A percentile compares a stretch with the other conserved stretches of the same genome.
Conservation (phyloP, 2,888 invertebrate species). For the Kuschelorhynchus macadamiae region DNA sequence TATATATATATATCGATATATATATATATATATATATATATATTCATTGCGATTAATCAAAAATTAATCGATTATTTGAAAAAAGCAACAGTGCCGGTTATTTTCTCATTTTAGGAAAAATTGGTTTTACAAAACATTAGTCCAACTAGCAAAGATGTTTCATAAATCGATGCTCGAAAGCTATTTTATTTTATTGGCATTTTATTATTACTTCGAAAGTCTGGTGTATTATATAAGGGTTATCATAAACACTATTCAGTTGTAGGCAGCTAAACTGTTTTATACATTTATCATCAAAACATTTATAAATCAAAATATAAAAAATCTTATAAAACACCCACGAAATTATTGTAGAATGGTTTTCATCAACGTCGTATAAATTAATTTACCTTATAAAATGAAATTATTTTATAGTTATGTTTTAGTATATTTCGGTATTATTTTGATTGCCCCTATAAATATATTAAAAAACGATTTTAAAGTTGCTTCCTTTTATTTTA, state of each 20-base stretch:
- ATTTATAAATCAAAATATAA: constrained; percentile 12
- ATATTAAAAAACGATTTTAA: constrained; percentile 13
- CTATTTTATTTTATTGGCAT: constrained; percentile 15
- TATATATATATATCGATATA: no score
- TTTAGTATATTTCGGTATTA: neutral
- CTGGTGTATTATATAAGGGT: constrained; percentile 4
- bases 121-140: no score
- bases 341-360: neutral
- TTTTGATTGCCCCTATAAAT: constrained; percentile 3
- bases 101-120: no score
- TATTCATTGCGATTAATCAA: no score
- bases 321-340: constrained; percentile 2
- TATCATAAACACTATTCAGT: constrained; percentile 12
- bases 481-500: constrained; percentile 14
- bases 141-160: constrained; percentile 16
- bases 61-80: no score
- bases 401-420: constrained; percentile 11
- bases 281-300: constrained; percentile 18
- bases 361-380: constrained; percentile 1
- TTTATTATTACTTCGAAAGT: constrained; percentile 19
- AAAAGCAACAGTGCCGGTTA: no score
- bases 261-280: constrained; percentile 16
- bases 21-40: no score
- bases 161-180: neutral
- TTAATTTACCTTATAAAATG: constrained; percentile 12